Percentiles rank a stretch among this genome's conserved stretches.
These are phyloP conservation scores for Balaeniceps rex DNA, from an alignment of 2,113 vertebrate species.

Conservation along the genomic window DNA sequence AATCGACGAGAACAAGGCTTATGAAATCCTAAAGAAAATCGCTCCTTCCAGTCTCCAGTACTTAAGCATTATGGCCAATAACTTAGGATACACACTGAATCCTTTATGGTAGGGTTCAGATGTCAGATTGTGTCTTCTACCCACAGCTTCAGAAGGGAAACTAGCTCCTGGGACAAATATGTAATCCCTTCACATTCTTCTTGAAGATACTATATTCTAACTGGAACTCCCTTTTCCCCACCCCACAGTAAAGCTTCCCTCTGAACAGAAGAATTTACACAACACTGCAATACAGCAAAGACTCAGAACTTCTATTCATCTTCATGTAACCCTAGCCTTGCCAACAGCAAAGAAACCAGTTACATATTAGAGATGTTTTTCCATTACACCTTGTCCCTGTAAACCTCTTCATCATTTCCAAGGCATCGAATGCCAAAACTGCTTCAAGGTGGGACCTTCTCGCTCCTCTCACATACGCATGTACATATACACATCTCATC, in stretches of 20 bases:
- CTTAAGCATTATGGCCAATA: neutral
- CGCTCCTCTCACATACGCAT: rapidly evolving
- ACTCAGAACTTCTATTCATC: neutral
- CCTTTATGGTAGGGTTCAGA: neutral
- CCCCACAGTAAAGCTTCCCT: neutral
- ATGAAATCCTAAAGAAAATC: neutral
- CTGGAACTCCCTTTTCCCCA: neutral
- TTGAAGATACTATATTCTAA: neutral
- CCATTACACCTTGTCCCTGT: neutral
- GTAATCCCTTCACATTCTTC: neutral
- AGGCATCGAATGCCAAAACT: rapidly evolving
- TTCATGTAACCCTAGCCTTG: neutral
- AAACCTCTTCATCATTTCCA: neutral
- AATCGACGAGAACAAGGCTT: neutral
- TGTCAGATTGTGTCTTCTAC: neutral
- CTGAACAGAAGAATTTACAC: neutral
- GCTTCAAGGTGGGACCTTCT: neutral
- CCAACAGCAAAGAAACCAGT: neutral
- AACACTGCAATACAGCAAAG: neutral
- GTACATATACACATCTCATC: neutral
- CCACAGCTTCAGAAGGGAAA: neutral
- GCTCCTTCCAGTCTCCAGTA: neutral
- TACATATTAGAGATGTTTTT: neutral
- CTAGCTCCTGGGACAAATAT: neutral
- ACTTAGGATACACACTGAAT: neutral